Percentiles rank a stretch among this genome's conserved stretches.
Evolutionary conservation across 1,140 invertebrate genomes (phyloP).

Genomic region (Papilio dardanus): DNA sequence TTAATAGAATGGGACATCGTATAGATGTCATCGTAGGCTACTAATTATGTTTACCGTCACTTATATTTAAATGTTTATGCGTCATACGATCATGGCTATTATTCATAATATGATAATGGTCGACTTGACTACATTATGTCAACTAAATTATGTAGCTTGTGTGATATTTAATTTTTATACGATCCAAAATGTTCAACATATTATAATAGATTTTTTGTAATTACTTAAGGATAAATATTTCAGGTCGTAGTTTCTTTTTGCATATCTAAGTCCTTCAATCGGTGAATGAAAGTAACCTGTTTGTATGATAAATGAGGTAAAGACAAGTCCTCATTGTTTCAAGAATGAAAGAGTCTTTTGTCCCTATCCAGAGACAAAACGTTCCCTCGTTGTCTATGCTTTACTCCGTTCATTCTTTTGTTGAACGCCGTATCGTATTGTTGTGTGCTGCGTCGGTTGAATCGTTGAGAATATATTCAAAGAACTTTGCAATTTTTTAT

Average conservation of each 20-base stretch:
- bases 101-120: conserved; percentile 53
- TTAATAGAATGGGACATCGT: conserved; percentile 64
- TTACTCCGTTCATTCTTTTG: conserved; percentile 66
- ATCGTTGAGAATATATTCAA: conserved; percentile 69
- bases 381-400: conserved; percentile 69
- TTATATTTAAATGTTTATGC: conserved; percentile 44
- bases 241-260: conserved; percentile 38
- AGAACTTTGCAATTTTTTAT: conserved; percentile 56
- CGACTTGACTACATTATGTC: conserved; percentile 45
- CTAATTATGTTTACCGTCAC: conserved; percentile 56
- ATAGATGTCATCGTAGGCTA: conserved; percentile 56
- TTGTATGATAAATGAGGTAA: conserved; percentile 79
- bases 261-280: conserved; percentile 62
- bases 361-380: conserved; percentile 73
- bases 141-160: conserved; percentile 23
- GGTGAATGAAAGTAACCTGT: conserved; percentile 78
- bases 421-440: conserved; percentile 65
- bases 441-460: conserved; percentile 59
- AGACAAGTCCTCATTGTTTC: conserved; percentile 70
- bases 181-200: conserved; percentile 40
- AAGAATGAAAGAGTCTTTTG: conserved; percentile 76
- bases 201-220: neutral
- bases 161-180: neutral
- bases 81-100: conserved; percentile 54
- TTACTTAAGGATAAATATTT: conserved; percentile 47